These are phyloP conservation scores for Acleris cristana DNA, from an alignment of 2,888 invertebrate species.

Conservation along the genomic window DNA sequence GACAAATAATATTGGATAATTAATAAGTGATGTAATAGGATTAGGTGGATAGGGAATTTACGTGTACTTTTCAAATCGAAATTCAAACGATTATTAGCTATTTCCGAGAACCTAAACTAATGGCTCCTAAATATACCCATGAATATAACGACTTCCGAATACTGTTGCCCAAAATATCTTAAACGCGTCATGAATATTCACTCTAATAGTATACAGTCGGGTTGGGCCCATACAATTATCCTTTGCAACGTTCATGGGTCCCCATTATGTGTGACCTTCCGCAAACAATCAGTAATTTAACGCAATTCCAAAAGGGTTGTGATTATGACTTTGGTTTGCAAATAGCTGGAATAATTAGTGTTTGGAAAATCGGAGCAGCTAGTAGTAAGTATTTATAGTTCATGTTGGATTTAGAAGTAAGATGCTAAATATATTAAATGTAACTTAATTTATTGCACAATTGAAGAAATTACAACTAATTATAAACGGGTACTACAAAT, in stretches of 20 bases:
- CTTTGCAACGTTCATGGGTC: slow-evolving; percentile 21
- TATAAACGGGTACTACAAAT: no score
- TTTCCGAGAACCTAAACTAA: neutral
- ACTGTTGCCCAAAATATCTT: slow-evolving; percentile 8
- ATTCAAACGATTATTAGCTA: no score
- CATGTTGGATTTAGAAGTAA: neutral
- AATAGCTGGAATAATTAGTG: slow-evolving; percentile 39
- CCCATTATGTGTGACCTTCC: slow-evolving; percentile 33
- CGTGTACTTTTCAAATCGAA: no score
- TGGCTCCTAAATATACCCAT: neutral
- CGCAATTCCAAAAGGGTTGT: slow-evolving; percentile 40
- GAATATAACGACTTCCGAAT: slow-evolving; percentile 6
- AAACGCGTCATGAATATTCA: slow-evolving; percentile 34
- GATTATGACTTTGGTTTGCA: slow-evolving; percentile 43
- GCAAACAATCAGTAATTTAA: slow-evolving; percentile 37
- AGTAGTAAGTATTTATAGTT: neutral
- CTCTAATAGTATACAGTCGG: slow-evolving; percentile 12
- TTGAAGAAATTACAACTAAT: no score
- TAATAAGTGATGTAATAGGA: no score
- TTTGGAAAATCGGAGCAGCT: slow-evolving; percentile 24
- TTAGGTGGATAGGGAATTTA: no score
- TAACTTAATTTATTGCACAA: no score
- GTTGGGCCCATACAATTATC: slow-evolving; percentile 27
- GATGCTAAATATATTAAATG: no score
- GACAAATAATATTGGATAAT: no score